Percentiles rank a stretch among this genome's conserved stretches.
phyloP scores from a whole-genome alignment of 1,140 invertebrate species.

The Coelopa frigida region DNA sequence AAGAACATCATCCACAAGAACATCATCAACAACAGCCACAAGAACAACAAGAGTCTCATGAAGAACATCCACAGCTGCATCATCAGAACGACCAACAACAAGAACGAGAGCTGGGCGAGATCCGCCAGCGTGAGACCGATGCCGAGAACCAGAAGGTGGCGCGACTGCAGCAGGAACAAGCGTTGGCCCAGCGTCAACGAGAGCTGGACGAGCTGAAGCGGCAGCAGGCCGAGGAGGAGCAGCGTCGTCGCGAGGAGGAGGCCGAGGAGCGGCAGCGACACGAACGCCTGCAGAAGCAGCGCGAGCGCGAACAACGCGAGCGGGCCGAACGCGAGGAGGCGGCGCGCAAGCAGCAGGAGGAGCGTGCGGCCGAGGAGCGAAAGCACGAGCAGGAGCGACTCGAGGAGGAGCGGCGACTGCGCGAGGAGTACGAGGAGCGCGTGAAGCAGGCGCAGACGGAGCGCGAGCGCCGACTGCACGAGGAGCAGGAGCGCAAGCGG shows the following conservation, averaged over 20 bases:
- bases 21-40: slow-evolving; percentile 7
- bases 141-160: neutral
- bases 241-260: slow-evolving; percentile 19
- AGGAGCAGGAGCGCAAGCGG: slow-evolving; percentile 31
- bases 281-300: slow-evolving; percentile 23
- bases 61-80: slow-evolving; percentile 5
- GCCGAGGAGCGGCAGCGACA: slow-evolving; percentile 20
- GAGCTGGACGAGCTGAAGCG: slow-evolving; percentile 23
- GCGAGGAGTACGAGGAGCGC: slow-evolving; percentile 26
- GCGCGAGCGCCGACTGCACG: slow-evolving; percentile 26
- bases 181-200: slow-evolving; percentile 10
- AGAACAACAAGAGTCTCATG: slow-evolving; percentile 2
- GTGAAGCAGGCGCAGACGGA: slow-evolving; percentile 26
- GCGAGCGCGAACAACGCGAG: slow-evolving; percentile 24
- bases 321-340: slow-evolving; percentile 16
- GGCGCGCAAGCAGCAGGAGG: slow-evolving; percentile 16
- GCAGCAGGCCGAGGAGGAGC: slow-evolving; percentile 19
- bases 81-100: slow-evolving; percentile 10
- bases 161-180: slow-evolving; percentile 3
- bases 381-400: slow-evolving; percentile 21
- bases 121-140: slow-evolving; percentile 8
- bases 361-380: slow-evolving; percentile 18
- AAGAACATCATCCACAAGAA: slow-evolving; percentile 11
- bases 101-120: slow-evolving; percentile 7
- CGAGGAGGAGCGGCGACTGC: slow-evolving; percentile 22